Evolutionary conservation across 2,797 vertebrate genomes (phyloP), one percentile per base, ranked within the genome.

Genomic region (Hoplostethus atlanticus): DNA sequence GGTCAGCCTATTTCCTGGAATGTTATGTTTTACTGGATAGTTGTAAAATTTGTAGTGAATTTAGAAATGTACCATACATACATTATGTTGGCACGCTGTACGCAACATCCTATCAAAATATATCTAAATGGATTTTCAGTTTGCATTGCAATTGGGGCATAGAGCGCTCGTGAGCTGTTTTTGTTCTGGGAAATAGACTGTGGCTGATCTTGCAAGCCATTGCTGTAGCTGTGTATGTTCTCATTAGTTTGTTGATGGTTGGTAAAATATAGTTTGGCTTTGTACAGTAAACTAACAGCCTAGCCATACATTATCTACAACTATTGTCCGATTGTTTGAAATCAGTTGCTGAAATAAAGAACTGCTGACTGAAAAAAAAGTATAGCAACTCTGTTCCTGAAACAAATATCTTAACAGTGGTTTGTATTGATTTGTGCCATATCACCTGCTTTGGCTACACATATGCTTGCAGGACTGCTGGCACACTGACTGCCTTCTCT

Each of bases 111-210:
- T 5, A 0, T 1, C 6, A 34, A 34, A 5, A n/a, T 2, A 7
- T 34, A 0, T 0, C 54, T 2, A 55, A 7, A 6, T 1, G 1
- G 5, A 12, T 1, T 0, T 5, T 0, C 7, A 61, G 10, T 57
- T 59, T 1, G 4, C 46, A 3, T 51, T 46, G 17, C 52, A 34
- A 13, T 11, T 3, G 38, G 69, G 10, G 16, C 17, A n/a, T 30
- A 17, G 53, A 73, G 51, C 55, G 36, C 64, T 44, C 67, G 70
- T 53, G 15, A 73, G 74, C 69, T 84, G 11, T 8, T 72, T 64
- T 52, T 38, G 52, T 53, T 79, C 73, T 91, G 88, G 91, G 88
- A 90, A 89, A 54, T 93, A 93, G 92, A 81, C 92, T 0, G 76
- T 0, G n/a, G 81, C 88, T 36, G 54, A 44, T 62, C 71, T 58